A percentile compares a stretch with the other conserved stretches of the same genome.
These are phyloP conservation scores for Chaetops frenatus DNA, from an alignment of 2,113 vertebrate genomes.

Conservation along the genomic window DNA sequence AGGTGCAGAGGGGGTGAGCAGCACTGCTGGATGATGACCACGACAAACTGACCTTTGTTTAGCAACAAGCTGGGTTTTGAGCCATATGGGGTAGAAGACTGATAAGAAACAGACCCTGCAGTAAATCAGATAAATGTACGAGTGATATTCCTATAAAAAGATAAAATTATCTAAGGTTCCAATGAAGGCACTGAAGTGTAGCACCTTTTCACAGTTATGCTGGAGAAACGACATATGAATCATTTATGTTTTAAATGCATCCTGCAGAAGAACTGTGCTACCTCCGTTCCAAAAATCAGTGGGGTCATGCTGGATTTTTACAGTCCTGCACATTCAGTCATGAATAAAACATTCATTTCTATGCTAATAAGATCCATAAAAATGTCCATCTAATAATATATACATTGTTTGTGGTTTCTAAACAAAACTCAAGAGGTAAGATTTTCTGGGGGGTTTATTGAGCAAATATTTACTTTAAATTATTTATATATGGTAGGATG, in stretches of 20 bases:
- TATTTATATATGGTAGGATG: neutral
- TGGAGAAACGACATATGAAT: neutral
- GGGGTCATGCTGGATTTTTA: neutral
- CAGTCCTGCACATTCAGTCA: neutral
- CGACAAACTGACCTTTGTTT: neutral
- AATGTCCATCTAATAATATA: neutral
- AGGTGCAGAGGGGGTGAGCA: rapidly evolving
- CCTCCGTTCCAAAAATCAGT: neutral
- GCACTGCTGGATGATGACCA: too few species aligned
- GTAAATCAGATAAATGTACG: neutral
- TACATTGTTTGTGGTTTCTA: neutral
- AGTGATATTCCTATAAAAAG: neutral
- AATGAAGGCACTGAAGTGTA: neutral
- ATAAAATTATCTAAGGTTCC: neutral
- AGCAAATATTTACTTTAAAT: neutral
- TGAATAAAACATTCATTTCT: neutral
- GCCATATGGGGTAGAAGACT: neutral
- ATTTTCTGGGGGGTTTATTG: neutral
- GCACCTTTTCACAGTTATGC: neutral
- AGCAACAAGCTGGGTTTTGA: neutral
- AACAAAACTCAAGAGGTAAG: neutral
- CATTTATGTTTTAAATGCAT: neutral
- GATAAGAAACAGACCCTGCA: neutral
- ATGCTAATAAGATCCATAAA: neutral
- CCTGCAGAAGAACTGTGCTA: neutral